phyloP scores from a whole-genome alignment of 2,888 invertebrate genomes.

The Himalopsyche japonica region DNA sequence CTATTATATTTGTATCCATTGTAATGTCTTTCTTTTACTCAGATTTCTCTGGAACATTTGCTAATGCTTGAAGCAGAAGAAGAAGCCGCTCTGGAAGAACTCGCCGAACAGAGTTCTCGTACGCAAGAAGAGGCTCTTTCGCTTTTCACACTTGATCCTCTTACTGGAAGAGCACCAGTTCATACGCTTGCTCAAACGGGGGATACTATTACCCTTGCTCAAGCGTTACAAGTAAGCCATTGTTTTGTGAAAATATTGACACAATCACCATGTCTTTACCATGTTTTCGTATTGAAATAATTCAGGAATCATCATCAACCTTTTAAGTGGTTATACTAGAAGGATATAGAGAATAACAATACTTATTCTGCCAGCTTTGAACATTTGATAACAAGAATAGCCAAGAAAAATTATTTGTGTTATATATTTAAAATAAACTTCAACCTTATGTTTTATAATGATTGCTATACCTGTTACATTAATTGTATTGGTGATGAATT shows the following conservation, averaged over 20 bases:
- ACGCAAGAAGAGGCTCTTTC: conserved; percentile 30
- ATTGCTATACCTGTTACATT: too few relatives aligned
- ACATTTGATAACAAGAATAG: too few relatives aligned
- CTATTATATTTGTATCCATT: background rate
- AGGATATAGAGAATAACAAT: too few relatives aligned
- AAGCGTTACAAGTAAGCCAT: conserved; percentile 61
- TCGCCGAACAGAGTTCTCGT: conserved; percentile 44
- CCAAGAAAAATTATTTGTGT: too few relatives aligned
- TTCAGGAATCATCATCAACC: background rate
- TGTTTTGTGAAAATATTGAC: too few relatives aligned
- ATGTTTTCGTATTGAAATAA: background rate
- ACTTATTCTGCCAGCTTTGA: too few relatives aligned
- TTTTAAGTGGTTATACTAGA: too few relatives aligned
- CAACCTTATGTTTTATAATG: too few relatives aligned
- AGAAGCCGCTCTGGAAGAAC: conserved; percentile 42
- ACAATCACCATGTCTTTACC: background rate
- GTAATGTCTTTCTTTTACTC: background rate
- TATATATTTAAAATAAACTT: too few relatives aligned
- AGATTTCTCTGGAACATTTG: conserved; percentile 41
- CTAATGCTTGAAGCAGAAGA: conserved; percentile 44
- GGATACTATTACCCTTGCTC: conserved; percentile 68
- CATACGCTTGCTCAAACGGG: conserved; percentile 79
- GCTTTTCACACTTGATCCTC: conserved; percentile 44
- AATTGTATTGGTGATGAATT: background rate
- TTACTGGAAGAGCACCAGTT: conserved; percentile 67